These are phyloP conservation scores for Clavelina lepadiformis DNA, from an alignment of 23 tunicate genomes.

Conservation along the genomic window DNA sequence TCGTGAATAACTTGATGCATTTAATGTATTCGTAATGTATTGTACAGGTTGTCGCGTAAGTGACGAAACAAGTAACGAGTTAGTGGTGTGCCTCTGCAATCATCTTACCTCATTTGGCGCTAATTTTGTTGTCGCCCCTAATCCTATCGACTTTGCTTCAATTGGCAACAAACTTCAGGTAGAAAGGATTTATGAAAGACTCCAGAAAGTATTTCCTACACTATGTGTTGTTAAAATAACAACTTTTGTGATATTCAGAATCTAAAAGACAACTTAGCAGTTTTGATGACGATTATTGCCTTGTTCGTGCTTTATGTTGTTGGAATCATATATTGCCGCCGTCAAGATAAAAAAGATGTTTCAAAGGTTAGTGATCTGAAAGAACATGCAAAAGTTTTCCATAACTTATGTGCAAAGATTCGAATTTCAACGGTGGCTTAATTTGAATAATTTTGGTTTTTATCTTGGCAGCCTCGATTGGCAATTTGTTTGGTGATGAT, in stretches of 20 bases:
- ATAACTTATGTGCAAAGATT: no score
- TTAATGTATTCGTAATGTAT: neutral
- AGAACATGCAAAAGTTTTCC: no score
- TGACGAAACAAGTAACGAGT: slow-evolving; percentile 32
- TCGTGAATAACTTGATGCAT: no score
- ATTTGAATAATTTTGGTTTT: no score
- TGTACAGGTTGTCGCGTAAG: slow-evolving; percentile 61
- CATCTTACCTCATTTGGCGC: slow-evolving; percentile 83
- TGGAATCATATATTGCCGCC: slow-evolving; percentile 48
- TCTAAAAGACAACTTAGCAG: slow-evolving; percentile 65
- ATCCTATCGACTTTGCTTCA: slow-evolving; percentile 71
- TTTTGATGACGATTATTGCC: slow-evolving; percentile 45
- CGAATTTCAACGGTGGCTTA: no score
- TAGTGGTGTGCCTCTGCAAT: slow-evolving; percentile 56
- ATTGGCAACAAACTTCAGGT: slow-evolving; percentile 39
- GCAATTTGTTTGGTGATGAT: no score
- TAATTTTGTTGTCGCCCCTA: slow-evolving; percentile 75
- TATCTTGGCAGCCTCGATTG: no score
- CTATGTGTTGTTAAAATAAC: no score
- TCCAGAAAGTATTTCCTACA: neutral
- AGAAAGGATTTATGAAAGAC: neutral
- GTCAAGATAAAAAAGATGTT: slow-evolving; percentile 75
- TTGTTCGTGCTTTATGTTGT: slow-evolving; percentile 55
- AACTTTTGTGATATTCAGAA: slow-evolving; percentile 24
- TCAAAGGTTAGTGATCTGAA: slow-evolving; percentile 81